Evolutionary conservation across 2,888 invertebrate species (phyloP), one percentile per base, ranked within the genome.

Genomic region (Lochmaea capreae): DNA sequence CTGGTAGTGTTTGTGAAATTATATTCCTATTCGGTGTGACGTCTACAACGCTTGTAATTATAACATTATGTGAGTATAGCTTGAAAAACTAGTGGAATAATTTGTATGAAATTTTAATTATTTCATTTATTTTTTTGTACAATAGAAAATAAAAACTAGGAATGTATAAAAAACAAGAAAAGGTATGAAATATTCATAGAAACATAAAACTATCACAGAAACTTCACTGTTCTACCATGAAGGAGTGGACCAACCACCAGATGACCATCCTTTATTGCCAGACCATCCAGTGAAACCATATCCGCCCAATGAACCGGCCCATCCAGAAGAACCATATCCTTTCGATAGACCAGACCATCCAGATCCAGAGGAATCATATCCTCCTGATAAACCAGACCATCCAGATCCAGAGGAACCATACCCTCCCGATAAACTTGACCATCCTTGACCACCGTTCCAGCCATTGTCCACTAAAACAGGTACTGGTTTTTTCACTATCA

Each of bases 401-500:
- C 65, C 65, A 22, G 18, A 22, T 16, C 26, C 26, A 33, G 2
- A 33, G 26, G 42, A 63, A 4, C 63, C 61, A 12, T 62, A 67
- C n/a, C 18, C 18, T 54, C 73, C 75, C 43, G 62, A 59, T 12
- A n/a, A 49, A 67, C 77, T 67, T 33, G 61, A 22, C 74, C 72
- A 65, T 33, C 68, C 67, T 39, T 62, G 66, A 10, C 72, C 71
- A 62, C 71, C 67, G 61, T 57, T 59, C 67, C 63, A 73, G 9
- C 73, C 73, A 22, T 70, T 71, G 14, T 54, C 42, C 39, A 80
- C 76, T 12, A 42, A 49, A 65, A 81, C 76, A 58, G 79, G 80
- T 26, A 80, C 79, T 57, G 73, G 61, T 65, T 78, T 80, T 57
- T 86, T 85, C 11, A 87, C 81, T 65, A 81, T 78, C 26, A 87